These are phyloP conservation scores for Phenganax marumi DNA, from an alignment of 92 coral and sea anemone genomes.

Conservation along the genomic window DNA sequence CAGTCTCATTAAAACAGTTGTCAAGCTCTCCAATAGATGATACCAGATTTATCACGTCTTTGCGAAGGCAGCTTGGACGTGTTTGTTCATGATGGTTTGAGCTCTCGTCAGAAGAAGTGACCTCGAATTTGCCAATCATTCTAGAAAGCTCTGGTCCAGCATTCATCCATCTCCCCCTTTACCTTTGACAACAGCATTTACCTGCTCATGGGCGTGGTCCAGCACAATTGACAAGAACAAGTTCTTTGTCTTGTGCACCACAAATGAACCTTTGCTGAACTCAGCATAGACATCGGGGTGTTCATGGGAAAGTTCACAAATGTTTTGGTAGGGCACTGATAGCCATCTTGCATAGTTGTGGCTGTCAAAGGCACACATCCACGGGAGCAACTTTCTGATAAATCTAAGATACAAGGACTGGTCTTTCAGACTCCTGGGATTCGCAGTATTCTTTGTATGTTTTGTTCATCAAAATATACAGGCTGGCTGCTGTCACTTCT, in stretches of 20 bases:
- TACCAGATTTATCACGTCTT: conserved; percentile 52
- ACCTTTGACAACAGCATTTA: conserved; percentile 62
- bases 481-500: conserved; percentile 55
- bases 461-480: not conserved
- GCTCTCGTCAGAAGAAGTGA: not conserved
- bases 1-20: conserved; percentile 62
- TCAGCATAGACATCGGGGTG: conserved; percentile 44
- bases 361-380: conserved; percentile 57
- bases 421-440: not conserved
- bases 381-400: conserved; percentile 40
- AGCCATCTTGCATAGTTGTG: conserved; percentile 54
- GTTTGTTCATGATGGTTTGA: conserved; percentile 46
- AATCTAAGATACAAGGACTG: conserved; percentile 40
- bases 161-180: conserved; percentile 72
- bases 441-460: not conserved
- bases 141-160: conserved; percentile 61
- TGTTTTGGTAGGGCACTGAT: conserved; percentile 47
- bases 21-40: conserved; percentile 57
- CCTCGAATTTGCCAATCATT: conserved; percentile 64
- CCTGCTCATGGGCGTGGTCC: conserved; percentile 70
- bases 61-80: conserved; percentile 38
- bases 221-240: conserved; percentile 45
- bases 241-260: not conserved
- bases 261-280: not conserved
- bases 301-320: conserved; percentile 24